phyloP scores from a whole-genome alignment of 1,140 invertebrate species.

The Trialeurodes vaporariorum region DNA sequence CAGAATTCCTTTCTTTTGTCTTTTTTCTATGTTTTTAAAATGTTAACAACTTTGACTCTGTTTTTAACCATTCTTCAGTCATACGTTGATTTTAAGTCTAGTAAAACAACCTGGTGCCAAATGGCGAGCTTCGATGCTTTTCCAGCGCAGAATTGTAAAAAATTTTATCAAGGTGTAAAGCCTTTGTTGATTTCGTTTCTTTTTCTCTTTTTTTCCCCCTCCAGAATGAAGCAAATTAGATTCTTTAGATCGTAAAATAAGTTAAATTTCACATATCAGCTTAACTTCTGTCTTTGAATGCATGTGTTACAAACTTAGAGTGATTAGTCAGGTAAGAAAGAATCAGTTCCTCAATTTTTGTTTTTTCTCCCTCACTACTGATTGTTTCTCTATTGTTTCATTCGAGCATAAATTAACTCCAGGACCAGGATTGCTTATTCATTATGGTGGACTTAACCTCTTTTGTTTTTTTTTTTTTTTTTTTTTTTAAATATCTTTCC shows the following conservation, averaged over 20 bases:
- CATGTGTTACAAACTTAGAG: no score
- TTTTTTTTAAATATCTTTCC: no score
- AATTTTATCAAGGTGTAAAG: neutral
- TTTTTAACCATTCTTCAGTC: neutral
- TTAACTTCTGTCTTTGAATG: neutral
- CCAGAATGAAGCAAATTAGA: no score
- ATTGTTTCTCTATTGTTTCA: no score
- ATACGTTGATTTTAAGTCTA: neutral
- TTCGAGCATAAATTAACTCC: no score
- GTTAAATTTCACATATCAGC: neutral
- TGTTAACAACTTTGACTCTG: neutral
- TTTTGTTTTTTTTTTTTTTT: neutral
- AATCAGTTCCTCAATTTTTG: neutral
- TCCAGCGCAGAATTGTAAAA: neutral
- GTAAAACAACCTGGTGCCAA: neutral
- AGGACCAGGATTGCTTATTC: neutral
- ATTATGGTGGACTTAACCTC: neutral
- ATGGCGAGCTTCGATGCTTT: neutral
- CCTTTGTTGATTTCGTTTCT: no score
- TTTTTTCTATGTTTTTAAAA: neutral
- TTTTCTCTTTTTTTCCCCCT: no score
- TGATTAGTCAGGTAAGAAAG: no score
- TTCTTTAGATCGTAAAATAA: neutral
- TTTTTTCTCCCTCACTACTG: no score
- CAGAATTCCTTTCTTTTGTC: neutral